Percentiles rank a stretch among this genome's conserved stretches.
These are phyloP conservation scores for Pangasius larnaudii DNA, from an alignment of 2,797 vertebrate species.

Conservation along the genomic window DNA sequence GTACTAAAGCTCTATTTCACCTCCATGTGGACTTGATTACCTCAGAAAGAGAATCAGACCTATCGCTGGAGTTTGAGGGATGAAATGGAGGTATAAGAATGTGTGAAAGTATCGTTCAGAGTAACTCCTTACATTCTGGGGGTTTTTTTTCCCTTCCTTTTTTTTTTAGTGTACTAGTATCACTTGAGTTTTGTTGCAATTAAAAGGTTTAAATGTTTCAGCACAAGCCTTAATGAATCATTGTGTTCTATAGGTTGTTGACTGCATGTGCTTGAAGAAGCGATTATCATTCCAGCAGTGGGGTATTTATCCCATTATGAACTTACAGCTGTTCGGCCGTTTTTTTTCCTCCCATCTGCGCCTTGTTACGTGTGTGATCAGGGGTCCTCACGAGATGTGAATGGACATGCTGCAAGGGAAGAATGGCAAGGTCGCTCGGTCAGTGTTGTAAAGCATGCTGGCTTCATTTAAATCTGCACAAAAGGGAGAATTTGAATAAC, in stretches of 20 bases:
- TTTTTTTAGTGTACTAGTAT: not conserved
- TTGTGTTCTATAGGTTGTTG: not conserved
- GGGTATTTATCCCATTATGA: not conserved
- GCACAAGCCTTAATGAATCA: not conserved
- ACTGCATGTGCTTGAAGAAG: not conserved
- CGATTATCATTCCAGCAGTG: slow-evolving; percentile 1
- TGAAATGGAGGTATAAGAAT: not conserved
- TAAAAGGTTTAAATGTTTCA: not conserved
- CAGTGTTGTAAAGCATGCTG: not conserved
- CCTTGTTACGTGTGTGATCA: not conserved
- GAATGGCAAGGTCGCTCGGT: not conserved
- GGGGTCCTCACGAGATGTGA: not conserved
- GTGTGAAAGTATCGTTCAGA: not conserved
- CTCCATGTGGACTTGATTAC: slow-evolving; percentile 56
- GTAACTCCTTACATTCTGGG: not conserved
- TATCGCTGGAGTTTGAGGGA: not conserved
- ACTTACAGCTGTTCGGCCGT: not conserved
- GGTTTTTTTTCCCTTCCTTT: too few species aligned
- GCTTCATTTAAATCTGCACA: not conserved
- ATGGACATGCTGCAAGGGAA: not conserved
- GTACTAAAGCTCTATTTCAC: slow-evolving; percentile 45
- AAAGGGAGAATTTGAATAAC: slow-evolving; percentile 13
- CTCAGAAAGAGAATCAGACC: slow-evolving; percentile 17
- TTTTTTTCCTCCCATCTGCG: not conserved
- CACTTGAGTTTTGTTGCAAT: not conserved